Conservation (phyloP, 1,140 invertebrate species). For the Phthorimaea operculella region DNA sequence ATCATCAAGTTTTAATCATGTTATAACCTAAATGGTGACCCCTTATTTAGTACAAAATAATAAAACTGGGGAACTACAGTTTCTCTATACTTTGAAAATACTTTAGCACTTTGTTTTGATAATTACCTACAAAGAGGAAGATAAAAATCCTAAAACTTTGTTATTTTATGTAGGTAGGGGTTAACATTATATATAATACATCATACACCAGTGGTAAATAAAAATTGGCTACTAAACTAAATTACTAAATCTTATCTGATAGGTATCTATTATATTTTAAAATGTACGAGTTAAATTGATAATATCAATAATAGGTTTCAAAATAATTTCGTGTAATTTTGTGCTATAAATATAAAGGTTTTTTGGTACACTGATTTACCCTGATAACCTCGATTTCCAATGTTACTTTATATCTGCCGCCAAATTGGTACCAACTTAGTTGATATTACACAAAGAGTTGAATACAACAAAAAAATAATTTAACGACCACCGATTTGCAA, state of each 20-base stretch:
- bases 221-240: conserved; percentile 4
- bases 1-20: too few relatives aligned
- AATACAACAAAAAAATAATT: too few relatives aligned
- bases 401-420: too few relatives aligned
- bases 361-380: conserved; percentile 35
- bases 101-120: too few relatives aligned
- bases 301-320: neutral
- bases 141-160: neutral
- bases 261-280: too few relatives aligned
- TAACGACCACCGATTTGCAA: conserved; percentile 3
- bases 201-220: neutral
- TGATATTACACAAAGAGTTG: too few relatives aligned
- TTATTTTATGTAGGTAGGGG: too few relatives aligned
- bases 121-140: neutral
- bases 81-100: too few relatives aligned
- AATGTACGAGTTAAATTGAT: neutral
- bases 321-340: conserved; percentile 21
- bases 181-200: neutral
- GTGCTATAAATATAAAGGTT: conserved; percentile 22
- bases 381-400: conserved; percentile 40
- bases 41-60: too few relatives aligned
- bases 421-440: too few relatives aligned
- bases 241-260: neutral
- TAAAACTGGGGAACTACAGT: too few relatives aligned
- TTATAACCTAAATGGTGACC: too few relatives aligned